Conservation (phyloP, 2,113 vertebrate species). For the Cavia porcellus region DNA sequence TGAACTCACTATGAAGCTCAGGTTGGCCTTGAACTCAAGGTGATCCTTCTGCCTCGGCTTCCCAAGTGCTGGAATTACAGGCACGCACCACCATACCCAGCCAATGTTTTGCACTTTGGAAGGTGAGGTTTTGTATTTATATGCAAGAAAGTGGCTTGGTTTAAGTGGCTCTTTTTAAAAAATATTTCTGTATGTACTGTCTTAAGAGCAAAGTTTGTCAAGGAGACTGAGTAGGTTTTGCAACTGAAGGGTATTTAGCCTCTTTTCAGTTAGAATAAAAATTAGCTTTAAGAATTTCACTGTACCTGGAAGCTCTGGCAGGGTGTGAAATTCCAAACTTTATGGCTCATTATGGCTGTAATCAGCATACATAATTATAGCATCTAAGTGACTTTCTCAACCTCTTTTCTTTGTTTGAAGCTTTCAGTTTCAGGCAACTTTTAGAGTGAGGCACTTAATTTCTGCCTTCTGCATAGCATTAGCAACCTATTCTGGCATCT, state of each 20-base stretch:
- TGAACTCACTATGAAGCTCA: neutral
- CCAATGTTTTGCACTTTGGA: neutral
- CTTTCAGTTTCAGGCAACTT: slow-evolving; percentile 37
- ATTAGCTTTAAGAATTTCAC: slow-evolving; percentile 39
- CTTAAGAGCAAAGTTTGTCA: slow-evolving; percentile 9
- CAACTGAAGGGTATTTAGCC: slow-evolving; percentile 27
- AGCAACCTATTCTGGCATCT: slow-evolving; percentile 38
- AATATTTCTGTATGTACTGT: slow-evolving; percentile 27
- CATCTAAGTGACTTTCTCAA: slow-evolving; percentile 56
- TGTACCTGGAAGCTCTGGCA: slow-evolving; percentile 50
- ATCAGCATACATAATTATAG: slow-evolving; percentile 58
- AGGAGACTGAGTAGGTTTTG: neutral
- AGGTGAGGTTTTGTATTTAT: neutral
- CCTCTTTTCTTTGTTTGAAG: slow-evolving; percentile 52
- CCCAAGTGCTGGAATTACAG: neutral
- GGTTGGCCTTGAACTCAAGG: neutral
- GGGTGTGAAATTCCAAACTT: slow-evolving; percentile 51
- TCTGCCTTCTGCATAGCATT: slow-evolving; percentile 19
- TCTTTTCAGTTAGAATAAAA: slow-evolving; percentile 69
- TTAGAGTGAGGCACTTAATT: slow-evolving; percentile 42
- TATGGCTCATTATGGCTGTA: slow-evolving; percentile 51
- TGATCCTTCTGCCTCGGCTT: neutral
- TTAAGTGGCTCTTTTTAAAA: neutral
- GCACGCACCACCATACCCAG: neutral
- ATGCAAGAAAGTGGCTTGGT: neutral